Evolutionary conservation across 92 coral and sea anemone genomes (phyloP).

Genomic region (Nematostella vectensis): DNA sequence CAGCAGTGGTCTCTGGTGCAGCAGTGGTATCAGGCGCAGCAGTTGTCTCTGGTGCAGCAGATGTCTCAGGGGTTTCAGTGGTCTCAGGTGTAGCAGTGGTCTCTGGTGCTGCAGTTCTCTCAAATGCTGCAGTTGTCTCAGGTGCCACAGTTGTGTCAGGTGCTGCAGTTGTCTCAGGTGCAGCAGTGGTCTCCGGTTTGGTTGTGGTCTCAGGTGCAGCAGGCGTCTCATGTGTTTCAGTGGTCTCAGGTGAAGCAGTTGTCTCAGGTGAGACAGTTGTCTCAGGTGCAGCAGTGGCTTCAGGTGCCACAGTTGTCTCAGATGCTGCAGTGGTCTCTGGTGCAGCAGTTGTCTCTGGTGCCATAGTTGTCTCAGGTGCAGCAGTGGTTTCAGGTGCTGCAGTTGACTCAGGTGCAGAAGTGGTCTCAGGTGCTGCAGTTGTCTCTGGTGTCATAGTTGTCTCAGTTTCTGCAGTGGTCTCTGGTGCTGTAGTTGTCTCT

Average conservation of each 20-base stretch:
- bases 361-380: background rate
- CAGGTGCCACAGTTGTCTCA: slow-evolving; percentile 13
- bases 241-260: slow-evolving; percentile 4
- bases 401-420: background rate
- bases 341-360: slow-evolving; percentile 8
- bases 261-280: slow-evolving; percentile 10
- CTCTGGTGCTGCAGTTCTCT: slow-evolving; percentile 15
- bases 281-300: slow-evolving; percentile 6
- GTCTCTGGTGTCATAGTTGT: slow-evolving; percentile 3
- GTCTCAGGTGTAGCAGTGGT: slow-evolving; percentile 10
- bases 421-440: background rate
- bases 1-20: slow-evolving; percentile 15
- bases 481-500: background rate
- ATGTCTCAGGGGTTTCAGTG: slow-evolving; percentile 4
- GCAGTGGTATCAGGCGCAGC: slow-evolving; percentile 19
- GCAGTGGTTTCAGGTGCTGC: background rate
- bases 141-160: too few species aligned
- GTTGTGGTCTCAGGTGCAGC: background rate
- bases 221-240: too few species aligned
- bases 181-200: background rate
- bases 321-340: slow-evolving; percentile 4
- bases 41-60: too few species aligned
- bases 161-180: slow-evolving; percentile 8
- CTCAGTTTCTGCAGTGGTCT: slow-evolving; percentile 1
- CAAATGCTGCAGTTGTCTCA: too few species aligned